A percentile compares a stretch with the other conserved stretches of the same genome.
These are phyloP conservation scores for Sebastes glaucus DNA, from an alignment of 2,797 vertebrate genomes.

Conservation along the genomic window DNA sequence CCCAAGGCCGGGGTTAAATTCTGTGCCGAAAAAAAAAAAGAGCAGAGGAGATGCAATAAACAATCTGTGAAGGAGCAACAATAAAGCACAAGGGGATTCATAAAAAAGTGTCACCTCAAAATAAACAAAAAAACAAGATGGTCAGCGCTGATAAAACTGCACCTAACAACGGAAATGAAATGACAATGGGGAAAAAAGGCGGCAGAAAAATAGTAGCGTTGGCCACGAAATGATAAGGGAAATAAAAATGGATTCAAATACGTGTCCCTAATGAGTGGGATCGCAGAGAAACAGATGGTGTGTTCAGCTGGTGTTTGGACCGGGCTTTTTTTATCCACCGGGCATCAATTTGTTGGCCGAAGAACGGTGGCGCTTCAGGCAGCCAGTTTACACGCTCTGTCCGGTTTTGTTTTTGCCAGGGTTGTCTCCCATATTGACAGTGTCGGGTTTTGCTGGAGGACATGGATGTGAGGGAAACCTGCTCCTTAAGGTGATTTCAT, in stretches of 20 bases:
- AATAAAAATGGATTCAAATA: conserved; percentile 60
- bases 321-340: conserved; percentile 54
- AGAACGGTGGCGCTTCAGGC: conserved; percentile 43
- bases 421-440: conserved; percentile 22
- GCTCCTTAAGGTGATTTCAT: background rate
- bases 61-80: background rate
- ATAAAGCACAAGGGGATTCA: background rate
- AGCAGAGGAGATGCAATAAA: background rate
- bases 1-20: background rate
- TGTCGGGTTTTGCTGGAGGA: conserved; percentile 6
- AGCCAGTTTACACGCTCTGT: conserved; percentile 42
- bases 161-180: conserved; percentile 8
- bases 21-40: background rate
- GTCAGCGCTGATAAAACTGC: background rate
- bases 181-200: background rate
- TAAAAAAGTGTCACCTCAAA: background rate
- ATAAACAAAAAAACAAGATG: conserved; percentile 1
- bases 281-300: conserved; percentile 70
- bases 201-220: conserved; percentile 1
- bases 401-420: conserved; percentile 42
- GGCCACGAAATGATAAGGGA: conserved; percentile 31
- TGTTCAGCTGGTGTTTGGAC: conserved; percentile 70
- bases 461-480: background rate
- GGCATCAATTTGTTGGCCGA: conserved; percentile 59
- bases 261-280: conserved; percentile 57